phyloP scores from a whole-genome alignment of 2,113 vertebrate species.

The Labeo catla region DNA sequence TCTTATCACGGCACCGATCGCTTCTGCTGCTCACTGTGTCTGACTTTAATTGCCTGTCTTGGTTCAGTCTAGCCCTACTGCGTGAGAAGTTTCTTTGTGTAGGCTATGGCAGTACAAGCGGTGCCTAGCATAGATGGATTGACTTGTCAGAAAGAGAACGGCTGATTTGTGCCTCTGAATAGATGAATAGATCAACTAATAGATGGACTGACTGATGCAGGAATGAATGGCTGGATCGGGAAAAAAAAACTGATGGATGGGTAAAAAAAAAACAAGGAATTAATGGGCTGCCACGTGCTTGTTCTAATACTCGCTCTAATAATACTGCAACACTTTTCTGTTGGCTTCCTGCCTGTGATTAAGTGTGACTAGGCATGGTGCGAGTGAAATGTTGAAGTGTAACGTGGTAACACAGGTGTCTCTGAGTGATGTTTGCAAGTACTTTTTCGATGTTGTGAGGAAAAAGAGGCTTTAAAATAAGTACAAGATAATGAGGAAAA shows the following conservation, averaged over 20 bases:
- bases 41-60: conserved; percentile 54
- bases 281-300: conserved; percentile 31
- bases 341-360: conserved; percentile 31
- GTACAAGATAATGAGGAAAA: background rate
- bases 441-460: background rate
- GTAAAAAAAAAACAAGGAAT: conserved; percentile 33
- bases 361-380: background rate
- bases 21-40: conserved; percentile 36
- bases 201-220: conserved; percentile 51
- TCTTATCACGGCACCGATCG: conserved; percentile 39
- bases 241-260: conserved; percentile 44
- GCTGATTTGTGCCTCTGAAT: conserved; percentile 43
- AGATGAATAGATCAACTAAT: conserved; percentile 49
- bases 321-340: conserved; percentile 10
- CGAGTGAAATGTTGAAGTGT: conserved; percentile 27
- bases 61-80: conserved; percentile 38
- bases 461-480: background rate
- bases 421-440: conserved; percentile 14
- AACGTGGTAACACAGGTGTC: background rate
- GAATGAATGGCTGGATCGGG: conserved; percentile 21
- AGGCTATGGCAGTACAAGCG: conserved; percentile 31
- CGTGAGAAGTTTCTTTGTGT: conserved; percentile 41
- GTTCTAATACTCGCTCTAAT: conserved; percentile 15
- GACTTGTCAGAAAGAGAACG: conserved; percentile 48
- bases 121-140: conserved; percentile 52